phyloP scores from a whole-genome alignment of 1,140 invertebrate genomes.

The Cryptotermes secundus region DNA sequence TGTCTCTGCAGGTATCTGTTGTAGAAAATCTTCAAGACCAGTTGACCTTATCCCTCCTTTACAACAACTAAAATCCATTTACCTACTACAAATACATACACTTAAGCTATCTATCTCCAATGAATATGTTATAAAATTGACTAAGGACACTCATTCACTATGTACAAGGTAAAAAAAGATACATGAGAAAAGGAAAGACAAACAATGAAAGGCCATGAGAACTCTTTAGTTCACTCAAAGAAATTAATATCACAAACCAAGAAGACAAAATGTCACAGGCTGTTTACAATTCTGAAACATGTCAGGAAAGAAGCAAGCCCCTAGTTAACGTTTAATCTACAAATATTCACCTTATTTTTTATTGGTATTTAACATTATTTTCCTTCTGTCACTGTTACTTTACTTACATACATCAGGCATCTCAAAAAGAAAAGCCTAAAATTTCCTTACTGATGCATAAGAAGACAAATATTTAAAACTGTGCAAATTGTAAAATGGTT shows the following conservation, averaged over 20 bases:
- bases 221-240: background rate
- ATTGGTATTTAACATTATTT: too few species aligned
- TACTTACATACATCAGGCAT: too few species aligned
- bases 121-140: background rate
- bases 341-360: too few species aligned
- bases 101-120: background rate
- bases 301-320: background rate
- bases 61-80: background rate
- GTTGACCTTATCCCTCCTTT: background rate
- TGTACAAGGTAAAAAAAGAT: background rate
- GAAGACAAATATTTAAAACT: too few species aligned
- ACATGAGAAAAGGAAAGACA: background rate
- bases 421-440: too few species aligned
- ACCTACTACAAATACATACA: background rate
- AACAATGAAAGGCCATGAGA: slow-evolving; percentile 4
- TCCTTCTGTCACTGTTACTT: too few species aligned
- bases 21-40: background rate
- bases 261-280: background rate
- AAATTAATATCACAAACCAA: background rate
- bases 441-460: too few species aligned
- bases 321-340: too few species aligned
- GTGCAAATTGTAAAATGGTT: too few species aligned
- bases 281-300: background rate
- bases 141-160: background rate
- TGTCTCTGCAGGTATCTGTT: too few species aligned